These are phyloP conservation scores for Drosophila sordidula DNA, from an alignment of 2,888 invertebrate genomes.

Conservation along the genomic window DNA sequence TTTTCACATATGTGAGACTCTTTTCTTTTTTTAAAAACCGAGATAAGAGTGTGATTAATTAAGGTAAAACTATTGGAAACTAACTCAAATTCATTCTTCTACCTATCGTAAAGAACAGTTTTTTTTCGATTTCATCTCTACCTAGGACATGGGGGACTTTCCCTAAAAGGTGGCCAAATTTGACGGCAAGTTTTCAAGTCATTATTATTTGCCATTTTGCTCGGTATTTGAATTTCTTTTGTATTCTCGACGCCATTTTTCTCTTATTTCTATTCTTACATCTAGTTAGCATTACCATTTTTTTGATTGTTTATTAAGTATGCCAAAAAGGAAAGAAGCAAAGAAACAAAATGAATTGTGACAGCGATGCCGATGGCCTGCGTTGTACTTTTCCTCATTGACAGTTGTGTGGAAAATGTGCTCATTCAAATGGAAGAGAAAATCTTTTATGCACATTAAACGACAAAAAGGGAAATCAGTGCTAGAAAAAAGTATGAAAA, in stretches of 20 bases:
- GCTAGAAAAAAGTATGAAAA: slow-evolving; percentile 73
- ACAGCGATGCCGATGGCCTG: slow-evolving; percentile 53
- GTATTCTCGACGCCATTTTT: slow-evolving; percentile 46
- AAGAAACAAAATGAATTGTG: slow-evolving; percentile 63
- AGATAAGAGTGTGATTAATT: too few species aligned
- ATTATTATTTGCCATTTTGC: slow-evolving; percentile 6
- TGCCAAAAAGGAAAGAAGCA: slow-evolving; percentile 41
- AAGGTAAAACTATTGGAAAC: too few species aligned
- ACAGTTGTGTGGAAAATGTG: slow-evolving; percentile 82
- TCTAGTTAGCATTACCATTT: slow-evolving; percentile 49
- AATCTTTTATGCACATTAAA: slow-evolving; percentile 82
- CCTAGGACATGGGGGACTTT: too few species aligned
- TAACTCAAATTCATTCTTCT: too few species aligned
- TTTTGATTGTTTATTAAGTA: slow-evolving; percentile 64
- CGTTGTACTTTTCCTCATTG: slow-evolving; percentile 59
- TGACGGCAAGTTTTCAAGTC: too few species aligned
- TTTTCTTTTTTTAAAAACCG: too few species aligned
- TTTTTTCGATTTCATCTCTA: too few species aligned
- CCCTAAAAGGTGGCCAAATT: too few species aligned
- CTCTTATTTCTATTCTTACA: slow-evolving; percentile 9
- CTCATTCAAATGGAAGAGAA: slow-evolving; percentile 77
- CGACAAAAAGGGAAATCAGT: slow-evolving; percentile 79
- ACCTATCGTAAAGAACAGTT: too few species aligned
- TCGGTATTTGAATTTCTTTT: slow-evolving; percentile 37
- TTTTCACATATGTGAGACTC: too few species aligned